Evolutionary conservation across 2,888 invertebrate species (phyloP), one percentile per base, ranked within the genome.

Genomic region (Marasmarcha lunaedactyla): DNA sequence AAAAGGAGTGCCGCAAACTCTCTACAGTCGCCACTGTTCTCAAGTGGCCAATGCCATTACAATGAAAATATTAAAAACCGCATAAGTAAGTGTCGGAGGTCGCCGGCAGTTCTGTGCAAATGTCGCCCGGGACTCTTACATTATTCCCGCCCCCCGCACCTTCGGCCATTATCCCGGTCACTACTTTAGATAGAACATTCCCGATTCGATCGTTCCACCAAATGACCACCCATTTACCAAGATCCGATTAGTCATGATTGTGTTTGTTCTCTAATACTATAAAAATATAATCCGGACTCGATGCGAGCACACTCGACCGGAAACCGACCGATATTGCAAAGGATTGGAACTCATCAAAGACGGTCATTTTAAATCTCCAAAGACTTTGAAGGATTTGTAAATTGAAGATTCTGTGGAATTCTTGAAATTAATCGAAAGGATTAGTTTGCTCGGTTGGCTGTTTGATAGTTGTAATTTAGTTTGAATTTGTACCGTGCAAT

Each of bases 61-160:
- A 88, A 88, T 88, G 88, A 88, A 88, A 87, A 83, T 84, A 84
- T 84, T 81, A 84, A 83, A 84, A 84, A 81, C 81, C 78, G 79
- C 76, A 83, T 81, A 81, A 83, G 81, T 81, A 81, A 79, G 78
- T 74, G 77, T 65, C 67, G 66, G 70, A 81, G 78, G 83, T 81
- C 81, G 74, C 52, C 71, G 76, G 84, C 76, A 77, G 79, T 84
- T 84, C 68, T 67, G 78, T 64, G 78, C 84, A 84, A 84, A 84
- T 84, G 84, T 83, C 81, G 73, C 81, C 77, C 58, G 62, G 74
- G 70, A 76, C 78, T 79, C 79, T 79, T 71, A 79, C 81, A 83
- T 81, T 81, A 83, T 78, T 71, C 79, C 64, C 59, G 55, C 38
- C 46, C 47, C 41, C 46, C 54, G 68, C 77, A 74, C 20, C 71